Base-by-base conservation (phyloP, 2,113 vertebrate genomes). In the Cyprinodon variegatus region DNA sequence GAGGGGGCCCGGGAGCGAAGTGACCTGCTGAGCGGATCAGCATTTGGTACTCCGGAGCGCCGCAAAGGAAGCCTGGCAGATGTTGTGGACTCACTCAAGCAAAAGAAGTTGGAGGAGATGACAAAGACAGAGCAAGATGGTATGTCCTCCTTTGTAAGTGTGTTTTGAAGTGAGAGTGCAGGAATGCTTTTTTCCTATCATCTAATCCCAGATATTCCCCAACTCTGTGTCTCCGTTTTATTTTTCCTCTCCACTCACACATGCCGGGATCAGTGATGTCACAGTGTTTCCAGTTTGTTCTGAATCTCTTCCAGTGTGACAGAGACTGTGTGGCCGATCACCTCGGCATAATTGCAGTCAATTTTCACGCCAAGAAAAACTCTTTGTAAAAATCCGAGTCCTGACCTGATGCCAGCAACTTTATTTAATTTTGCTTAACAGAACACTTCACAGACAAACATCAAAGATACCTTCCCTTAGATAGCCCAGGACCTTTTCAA, bases 41-140 rank as follows among this genome's bases (percentile, higher is more conserved):
- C 95, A 64, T 98, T 99, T 89, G 97, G 97, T 92, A 99, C 98
- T 38, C 98, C 98, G 1, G 98, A 99, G 89, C 96, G 98, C 83
- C 98, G 98, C 94, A 99, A 99, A 95, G 98, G 98, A 93, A 99
- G 98, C 93, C 96, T 99, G 90, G 98, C 98, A 63, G 97, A 99
- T 89, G 98, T 99, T 90, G 98, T 99, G 95, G 97, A 98, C 93
- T 97, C 96, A 43, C 95, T 99, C 93, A 99, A 99, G 92, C 98
- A 99, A 94, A 99, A 99, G 94, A 99, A 99, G 91, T 93, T 99
- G 84, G 97, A 99, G 95, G 98, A 99, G 93, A 98, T 99, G 97
- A 99, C 97, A 90, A 96, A 97, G 92, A 98, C 97, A 83, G 98
- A 99, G 77, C 97, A 99, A 92, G 97, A 99, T 84, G 98, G 98